Base-by-base conservation (phyloP, 2,797 vertebrate species). In the Channa striata region DNA sequence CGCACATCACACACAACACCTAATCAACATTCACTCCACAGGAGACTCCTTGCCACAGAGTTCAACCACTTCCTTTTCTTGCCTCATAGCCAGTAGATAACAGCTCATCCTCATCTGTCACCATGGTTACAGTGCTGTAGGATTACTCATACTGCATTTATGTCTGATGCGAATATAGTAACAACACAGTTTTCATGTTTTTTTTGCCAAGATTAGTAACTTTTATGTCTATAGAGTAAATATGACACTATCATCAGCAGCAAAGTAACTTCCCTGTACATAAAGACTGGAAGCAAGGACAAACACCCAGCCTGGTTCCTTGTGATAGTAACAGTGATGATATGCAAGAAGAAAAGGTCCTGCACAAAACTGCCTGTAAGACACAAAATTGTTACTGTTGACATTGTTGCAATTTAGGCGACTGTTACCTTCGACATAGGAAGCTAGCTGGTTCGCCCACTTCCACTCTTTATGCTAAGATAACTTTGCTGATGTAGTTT, bases 51-150 rank as follows among this genome's bases (percentile, higher is more conserved):
- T 19, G 2, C 57, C 33, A 2, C 66, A 82, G 60, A 79, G 40
- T 75, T 67, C 44, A 30, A 23, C 83, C 83, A 76, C 84, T 84
- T 88, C 88, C 78, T 83, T 77, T 85, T 87, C 67, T 74, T 88
- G 82, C 73, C 48, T 88, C 61, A 30, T 74, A 80, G 68, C 69
- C 72, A 56, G 63, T 62, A 78, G 83, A 86, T 88, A 79, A 82
- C 79, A 14, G 57, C 77, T 74, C 54, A 68, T 63, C 65, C 19
- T 77, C 76, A 56, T 65, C 68, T 14, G 43, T 87, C 67, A 44
- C 53, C 57, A 57, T 68, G 54, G 68, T 70, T 54, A 68, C 61
- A 54, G 34, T 11, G 1, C 59, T 51, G 62, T 68, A 58, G 48
- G 58, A 30, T 64, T 79, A 73, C 49, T 57, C 54, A 6, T 76